Percentiles rank a stretch among this genome's conserved stretches.
These are phyloP conservation scores for Drosophila yooni DNA, from an alignment of 2,888 invertebrate genomes.

Conservation along the genomic window DNA sequence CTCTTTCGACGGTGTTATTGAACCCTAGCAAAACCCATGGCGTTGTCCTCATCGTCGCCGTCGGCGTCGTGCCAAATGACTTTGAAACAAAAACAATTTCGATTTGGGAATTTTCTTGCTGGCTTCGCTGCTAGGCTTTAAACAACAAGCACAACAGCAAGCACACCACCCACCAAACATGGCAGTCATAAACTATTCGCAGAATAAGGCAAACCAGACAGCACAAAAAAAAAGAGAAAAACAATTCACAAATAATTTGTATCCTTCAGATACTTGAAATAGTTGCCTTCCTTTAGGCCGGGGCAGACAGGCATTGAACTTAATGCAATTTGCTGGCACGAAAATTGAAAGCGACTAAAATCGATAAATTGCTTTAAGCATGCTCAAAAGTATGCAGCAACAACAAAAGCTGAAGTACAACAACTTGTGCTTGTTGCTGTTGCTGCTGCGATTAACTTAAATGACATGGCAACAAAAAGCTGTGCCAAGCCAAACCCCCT, in stretches of 20 bases:
- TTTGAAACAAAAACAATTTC: constrained; percentile 65
- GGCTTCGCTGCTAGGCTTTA: constrained; percentile 30
- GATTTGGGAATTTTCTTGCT: constrained; percentile 33
- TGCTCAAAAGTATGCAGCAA: constrained; percentile 41
- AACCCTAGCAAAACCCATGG: constrained; percentile 39
- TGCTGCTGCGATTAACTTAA: constrained; percentile 40
- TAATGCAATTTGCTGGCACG: constrained; percentile 45
- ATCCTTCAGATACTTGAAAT: constrained; percentile 58
- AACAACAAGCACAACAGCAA: constrained; percentile 10
- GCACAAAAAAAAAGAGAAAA: constrained; percentile 21
- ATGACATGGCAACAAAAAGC: constrained; percentile 51
- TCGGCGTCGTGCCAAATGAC: constrained; percentile 63
- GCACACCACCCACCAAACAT: constrained; percentile 27
- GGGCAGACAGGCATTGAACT: constrained; percentile 52
- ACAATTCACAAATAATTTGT: constrained; percentile 25
- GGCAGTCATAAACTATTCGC: constrained; percentile 60
- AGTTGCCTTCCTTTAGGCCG: constrained; percentile 23
- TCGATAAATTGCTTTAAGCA: constrained; percentile 58
- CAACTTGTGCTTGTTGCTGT: constrained; percentile 19
- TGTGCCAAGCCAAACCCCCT: constrained; percentile 1
- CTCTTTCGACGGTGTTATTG: constrained; percentile 60
- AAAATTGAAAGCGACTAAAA: constrained; percentile 38
- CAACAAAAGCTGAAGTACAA: constrained; percentile 30
- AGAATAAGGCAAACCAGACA: constrained; percentile 52
- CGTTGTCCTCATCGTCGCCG: constrained; percentile 29